Percentiles rank a stretch among this genome's conserved stretches.
These are phyloP conservation scores for Campylomormyrus numenius DNA, from an alignment of 2,113 vertebrate genomes.

Conservation along the genomic window DNA sequence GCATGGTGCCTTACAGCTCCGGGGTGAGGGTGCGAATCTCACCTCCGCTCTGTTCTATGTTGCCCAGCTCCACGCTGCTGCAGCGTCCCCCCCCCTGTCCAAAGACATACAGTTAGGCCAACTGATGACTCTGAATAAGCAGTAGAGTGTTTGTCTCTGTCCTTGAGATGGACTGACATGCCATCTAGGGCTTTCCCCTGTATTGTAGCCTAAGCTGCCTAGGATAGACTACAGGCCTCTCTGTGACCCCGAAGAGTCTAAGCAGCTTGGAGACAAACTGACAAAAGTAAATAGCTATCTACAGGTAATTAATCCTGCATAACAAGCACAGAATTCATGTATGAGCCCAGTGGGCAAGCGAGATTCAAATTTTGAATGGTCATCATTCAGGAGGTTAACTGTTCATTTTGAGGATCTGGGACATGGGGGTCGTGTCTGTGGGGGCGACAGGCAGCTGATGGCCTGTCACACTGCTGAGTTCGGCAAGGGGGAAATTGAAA, in stretches of 20 bases:
- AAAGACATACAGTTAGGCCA: background rate
- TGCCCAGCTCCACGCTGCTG: background rate
- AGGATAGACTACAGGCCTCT: background rate
- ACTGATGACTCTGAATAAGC: background rate
- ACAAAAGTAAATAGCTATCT: background rate
- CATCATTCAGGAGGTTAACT: too few species aligned
- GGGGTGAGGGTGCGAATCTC: background rate
- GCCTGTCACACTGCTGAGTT: background rate
- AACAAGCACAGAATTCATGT: background rate
- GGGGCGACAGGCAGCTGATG: background rate
- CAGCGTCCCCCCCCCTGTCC: background rate
- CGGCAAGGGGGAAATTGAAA: background rate
- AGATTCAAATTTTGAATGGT: background rate
- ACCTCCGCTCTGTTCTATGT: background rate
- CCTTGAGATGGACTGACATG: background rate
- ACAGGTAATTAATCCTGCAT: background rate
- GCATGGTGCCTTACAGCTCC: background rate
- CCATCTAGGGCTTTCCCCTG: background rate
- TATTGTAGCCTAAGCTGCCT: background rate
- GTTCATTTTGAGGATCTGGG: background rate
- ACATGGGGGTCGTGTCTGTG: background rate
- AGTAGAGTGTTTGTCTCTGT: background rate
- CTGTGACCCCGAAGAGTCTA: background rate
- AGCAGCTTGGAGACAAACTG: background rate
- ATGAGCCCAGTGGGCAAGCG: background rate